Percentiles rank a stretch among this genome's conserved stretches.
Evolutionary conservation across 1,140 invertebrate species (phyloP).

Genomic region (Catajapyx aquilonaris): DNA sequence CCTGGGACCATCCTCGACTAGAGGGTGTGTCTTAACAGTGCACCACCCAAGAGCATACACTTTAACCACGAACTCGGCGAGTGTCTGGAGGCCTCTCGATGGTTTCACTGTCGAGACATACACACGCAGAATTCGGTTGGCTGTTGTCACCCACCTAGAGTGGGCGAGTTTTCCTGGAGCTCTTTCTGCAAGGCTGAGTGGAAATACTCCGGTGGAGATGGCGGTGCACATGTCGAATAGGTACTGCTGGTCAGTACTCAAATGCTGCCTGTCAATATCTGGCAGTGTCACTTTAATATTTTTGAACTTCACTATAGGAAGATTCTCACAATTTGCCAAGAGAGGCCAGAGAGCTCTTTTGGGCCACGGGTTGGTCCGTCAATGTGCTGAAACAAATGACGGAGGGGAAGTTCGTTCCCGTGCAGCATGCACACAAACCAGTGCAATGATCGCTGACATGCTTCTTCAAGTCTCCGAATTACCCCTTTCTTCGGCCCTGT

Average conservation of each 20-base stretch:
- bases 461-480: neutral
- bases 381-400: neutral
- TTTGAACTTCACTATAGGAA: neutral
- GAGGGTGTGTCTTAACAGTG: neutral
- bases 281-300: neutral
- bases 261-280: neutral
- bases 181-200: neutral
- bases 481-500: neutral
- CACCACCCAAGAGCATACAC: constrained; percentile 3
- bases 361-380: neutral
- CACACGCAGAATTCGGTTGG: constrained; percentile 1
- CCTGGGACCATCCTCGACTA: neutral
- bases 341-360: neutral
- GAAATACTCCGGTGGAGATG: neutral
- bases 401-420: neutral
- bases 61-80: constrained; percentile 1
- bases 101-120: constrained; percentile 1
- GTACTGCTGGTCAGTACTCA: neutral
- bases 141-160: constrained; percentile 3
- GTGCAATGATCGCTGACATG: neutral
- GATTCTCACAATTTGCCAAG: neutral
- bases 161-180: constrained; percentile 3
- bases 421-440: neutral
- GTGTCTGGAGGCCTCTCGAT: neutral
- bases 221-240: neutral